Evolutionary conservation across 1,140 invertebrate species (phyloP).

Genomic region (Calephelis nemesis): DNA sequence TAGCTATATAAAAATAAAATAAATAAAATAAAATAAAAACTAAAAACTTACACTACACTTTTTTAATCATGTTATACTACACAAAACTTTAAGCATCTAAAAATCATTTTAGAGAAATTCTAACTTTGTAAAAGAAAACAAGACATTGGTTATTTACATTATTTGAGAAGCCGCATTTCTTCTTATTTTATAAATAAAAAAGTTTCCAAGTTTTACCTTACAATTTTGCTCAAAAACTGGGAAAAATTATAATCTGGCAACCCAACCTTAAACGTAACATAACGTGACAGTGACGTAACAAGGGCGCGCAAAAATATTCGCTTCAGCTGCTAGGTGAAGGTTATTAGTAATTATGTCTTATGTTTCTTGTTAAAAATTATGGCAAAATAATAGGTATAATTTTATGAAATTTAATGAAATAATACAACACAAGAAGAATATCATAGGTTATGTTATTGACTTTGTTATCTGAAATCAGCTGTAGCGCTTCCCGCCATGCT

Average conservation of each 20-base stretch:
- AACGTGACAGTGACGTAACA: constrained; percentile 68
- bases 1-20: too few relatives aligned
- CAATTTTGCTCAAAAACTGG: too few relatives aligned
- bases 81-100: too few relatives aligned
- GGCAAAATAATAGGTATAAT: neutral
- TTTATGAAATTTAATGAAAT: neutral
- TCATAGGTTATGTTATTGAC: constrained; percentile 14
- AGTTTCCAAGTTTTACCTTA: neutral
- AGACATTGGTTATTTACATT: too few relatives aligned
- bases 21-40: too few relatives aligned
- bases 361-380: constrained; percentile 6
- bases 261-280: constrained; percentile 44
- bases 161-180: too few relatives aligned
- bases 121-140: too few relatives aligned
- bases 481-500: neutral
- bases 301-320: constrained; percentile 66
- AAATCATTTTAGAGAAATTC: too few relatives aligned
- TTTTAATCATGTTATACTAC: too few relatives aligned
- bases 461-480: neutral
- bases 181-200: too few relatives aligned
- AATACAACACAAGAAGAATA: neutral
- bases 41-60: too few relatives aligned
- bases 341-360: constrained; percentile 29
- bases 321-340: constrained; percentile 69
- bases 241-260: constrained; percentile 21